These are phyloP conservation scores for Heteronetta atricapilla DNA, from an alignment of 2,113 vertebrate species.

Conservation along the genomic window DNA sequence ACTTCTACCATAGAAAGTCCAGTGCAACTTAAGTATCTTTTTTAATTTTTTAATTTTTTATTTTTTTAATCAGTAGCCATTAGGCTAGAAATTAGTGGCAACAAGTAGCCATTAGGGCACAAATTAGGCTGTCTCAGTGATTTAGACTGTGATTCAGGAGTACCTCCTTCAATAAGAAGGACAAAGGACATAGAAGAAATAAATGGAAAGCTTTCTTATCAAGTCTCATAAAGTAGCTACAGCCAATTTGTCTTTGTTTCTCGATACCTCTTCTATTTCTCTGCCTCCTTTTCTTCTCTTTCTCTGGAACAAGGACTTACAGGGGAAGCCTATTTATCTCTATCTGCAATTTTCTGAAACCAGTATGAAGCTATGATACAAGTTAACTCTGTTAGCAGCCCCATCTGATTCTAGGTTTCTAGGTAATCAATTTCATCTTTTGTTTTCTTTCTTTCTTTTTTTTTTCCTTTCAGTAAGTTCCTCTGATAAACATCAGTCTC, in stretches of 20 bases:
- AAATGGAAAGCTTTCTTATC: not conserved
- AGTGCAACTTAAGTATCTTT: not conserved
- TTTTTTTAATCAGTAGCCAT: not conserved
- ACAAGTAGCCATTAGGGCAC: not conserved
- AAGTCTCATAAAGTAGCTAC: not conserved
- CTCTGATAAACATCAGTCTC: not conserved
- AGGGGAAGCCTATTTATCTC: not conserved
- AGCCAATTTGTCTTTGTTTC: not conserved
- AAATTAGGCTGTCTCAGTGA: not conserved
- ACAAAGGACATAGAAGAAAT: not conserved
- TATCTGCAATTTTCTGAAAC: not conserved
- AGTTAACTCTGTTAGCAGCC: not conserved
- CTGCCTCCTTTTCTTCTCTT: not conserved
- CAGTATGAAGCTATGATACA: not conserved
- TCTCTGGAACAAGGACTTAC: not conserved
- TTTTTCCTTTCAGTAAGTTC: not conserved
- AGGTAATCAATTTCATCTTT: not conserved
- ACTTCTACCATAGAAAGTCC: not conserved
- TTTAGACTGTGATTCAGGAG: not conserved
- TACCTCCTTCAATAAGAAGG: not conserved
- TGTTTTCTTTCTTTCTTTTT: not conserved
- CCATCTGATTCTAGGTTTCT: not conserved
- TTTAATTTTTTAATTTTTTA: not conserved
- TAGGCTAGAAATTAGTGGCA: not conserved
- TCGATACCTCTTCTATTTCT: not conserved